Evolutionary conservation across 2,888 invertebrate genomes (phyloP).

Genomic region (Dyspetes luteomarginatus): DNA sequence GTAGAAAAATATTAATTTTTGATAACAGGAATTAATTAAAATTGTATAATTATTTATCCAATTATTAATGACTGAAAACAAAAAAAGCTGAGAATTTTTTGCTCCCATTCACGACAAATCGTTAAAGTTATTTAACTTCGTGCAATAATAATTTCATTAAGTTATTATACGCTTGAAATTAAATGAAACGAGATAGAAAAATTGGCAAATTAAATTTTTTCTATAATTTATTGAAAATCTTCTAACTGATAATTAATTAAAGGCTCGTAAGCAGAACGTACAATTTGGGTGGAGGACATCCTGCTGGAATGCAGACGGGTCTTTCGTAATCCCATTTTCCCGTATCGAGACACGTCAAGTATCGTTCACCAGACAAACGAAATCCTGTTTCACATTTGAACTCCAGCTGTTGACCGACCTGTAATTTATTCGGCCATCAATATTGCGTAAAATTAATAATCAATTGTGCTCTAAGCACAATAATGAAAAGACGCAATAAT

Average conservation of each 20-base stretch:
- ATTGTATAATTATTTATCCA: too few species aligned
- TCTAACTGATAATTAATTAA: background rate
- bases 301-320: constrained; percentile 82
- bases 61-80: too few species aligned
- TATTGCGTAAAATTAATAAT: too few species aligned
- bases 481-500: too few species aligned
- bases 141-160: too few species aligned
- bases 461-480: too few species aligned
- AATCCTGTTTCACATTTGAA: constrained; percentile 84
- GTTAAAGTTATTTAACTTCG: too few species aligned
- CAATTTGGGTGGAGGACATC: constrained; percentile 81
- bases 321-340: constrained; percentile 84
- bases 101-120: too few species aligned
- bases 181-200: background rate
- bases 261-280: constrained; percentile 52
- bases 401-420: constrained; percentile 84
- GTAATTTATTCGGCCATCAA: constrained; percentile 17
- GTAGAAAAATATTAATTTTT: constrained; percentile 2
- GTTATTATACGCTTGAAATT: too few species aligned
- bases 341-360: constrained; percentile 85
- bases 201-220: background rate
- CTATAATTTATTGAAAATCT: background rate
- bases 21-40: background rate
- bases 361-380: constrained; percentile 82
- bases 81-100: too few species aligned